Conservation (phyloP, 1,140 invertebrate species). For the Tetragnatha versicolor region DNA sequence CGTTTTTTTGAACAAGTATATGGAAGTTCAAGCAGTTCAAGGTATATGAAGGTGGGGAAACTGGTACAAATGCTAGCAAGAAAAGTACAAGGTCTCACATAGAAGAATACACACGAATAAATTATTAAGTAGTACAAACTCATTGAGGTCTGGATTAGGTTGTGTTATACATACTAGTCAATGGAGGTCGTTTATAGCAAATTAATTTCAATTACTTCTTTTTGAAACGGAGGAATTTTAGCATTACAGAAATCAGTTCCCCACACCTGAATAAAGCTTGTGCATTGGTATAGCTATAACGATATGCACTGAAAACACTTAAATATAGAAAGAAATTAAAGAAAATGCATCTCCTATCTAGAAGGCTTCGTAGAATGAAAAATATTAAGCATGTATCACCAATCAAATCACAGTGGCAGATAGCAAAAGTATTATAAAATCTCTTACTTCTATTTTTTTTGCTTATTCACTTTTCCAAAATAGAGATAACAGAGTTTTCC, state of each 20-base stretch:
- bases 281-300: conserved; percentile 47
- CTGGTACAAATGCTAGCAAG: background rate
- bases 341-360: background rate
- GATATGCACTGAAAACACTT: background rate
- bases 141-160: no score
- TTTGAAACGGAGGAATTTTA: no score
- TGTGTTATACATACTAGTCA: no score
- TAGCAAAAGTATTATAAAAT: conserved; percentile 48
- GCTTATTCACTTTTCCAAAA: background rate
- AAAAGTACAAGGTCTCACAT: no score
- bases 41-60: background rate
- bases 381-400: conserved; percentile 41
- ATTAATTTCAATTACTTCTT: no score
- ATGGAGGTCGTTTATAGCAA: no score
- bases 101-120: no score
- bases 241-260: conserved; percentile 5
- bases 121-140: no score
- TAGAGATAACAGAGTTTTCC: background rate
- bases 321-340: conserved; percentile 9
- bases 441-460: no score
- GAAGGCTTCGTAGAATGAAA: conserved; percentile 14
- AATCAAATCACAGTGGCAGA: conserved; percentile 47
- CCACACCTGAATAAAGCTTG: conserved; percentile 27
- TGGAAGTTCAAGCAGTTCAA: background rate
- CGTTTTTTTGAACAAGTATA: conserved; percentile 17